Base-by-base conservation (phyloP, 2,888 invertebrate genomes). In the Amiota communis region DNA sequence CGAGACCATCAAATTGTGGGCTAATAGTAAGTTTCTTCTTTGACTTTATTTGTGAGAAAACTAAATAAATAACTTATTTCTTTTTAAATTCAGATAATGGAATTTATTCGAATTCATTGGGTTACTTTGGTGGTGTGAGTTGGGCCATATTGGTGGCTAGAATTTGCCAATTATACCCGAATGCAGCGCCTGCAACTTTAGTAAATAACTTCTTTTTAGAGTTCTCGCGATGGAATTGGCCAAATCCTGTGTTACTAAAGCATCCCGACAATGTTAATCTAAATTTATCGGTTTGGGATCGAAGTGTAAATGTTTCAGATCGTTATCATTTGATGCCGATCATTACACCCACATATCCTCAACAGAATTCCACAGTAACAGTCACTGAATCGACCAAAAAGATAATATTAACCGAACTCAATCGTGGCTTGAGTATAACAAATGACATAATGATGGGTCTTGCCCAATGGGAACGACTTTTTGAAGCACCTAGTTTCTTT, bases 71-170 rank as follows among this genome's bases (percentile, higher is more conserved):
- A 15, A 70, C 65, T n/a, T 10, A 88, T n/a, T n/a, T n/a, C n/a
- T n/a, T n/a, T n/a, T n/a, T n/a, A n/a, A n/a, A n/a, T n/a, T 69
- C 90, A 96, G 96, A 93, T 81, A 96, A 95, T 89, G 97, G 98
- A 67, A 97, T 98, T 80, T 98, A 98, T 91, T 98, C 98, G 74
- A 98, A 98, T 91, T 95, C 95, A 0, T 91, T 98, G 80, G 99
- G 98, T 67, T 98, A 97, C 90, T 92, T 98, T 49, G 98, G 97
- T 72, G 98, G 98, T 74, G 97, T 98, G 9, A 97, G 97, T 0
- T 98, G 98, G 98, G 98, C 98, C 4, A 98, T 99, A 96, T 91
- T 99, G 70, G 98, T 98, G 0, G 98, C 98, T 0, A 92, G 98
- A 78, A 97, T 97, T 0, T 98, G 98, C 89, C 98, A 98, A 89